Percentiles rank a stretch among this genome's conserved stretches.
Conservation (phyloP, 2,888 invertebrate genomes). For the Drosophila borborema region DNA sequence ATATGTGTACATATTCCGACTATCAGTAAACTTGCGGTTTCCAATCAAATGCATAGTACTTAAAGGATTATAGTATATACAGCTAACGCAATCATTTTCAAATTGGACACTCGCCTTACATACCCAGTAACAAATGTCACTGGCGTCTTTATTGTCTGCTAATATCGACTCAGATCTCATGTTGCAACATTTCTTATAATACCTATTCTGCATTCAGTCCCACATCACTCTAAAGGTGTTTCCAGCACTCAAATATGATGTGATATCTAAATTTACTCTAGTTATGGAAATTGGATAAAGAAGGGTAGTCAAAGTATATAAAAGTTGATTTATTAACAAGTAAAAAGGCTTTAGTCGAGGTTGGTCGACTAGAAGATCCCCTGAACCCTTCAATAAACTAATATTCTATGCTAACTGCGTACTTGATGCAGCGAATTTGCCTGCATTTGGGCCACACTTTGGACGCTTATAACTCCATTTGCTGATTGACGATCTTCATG, state of each 20-base stretch:
- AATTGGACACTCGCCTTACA: not conserved
- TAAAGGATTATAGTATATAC: constrained; percentile 43
- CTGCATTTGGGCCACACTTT: too few relatives aligned
- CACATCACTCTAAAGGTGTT: constrained; percentile 1
- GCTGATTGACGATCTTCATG: too few relatives aligned
- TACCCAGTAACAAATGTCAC: not conserved
- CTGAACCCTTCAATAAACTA: too few relatives aligned
- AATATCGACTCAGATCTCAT: not conserved
- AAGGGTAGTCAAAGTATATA: not conserved
- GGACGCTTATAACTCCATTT: too few relatives aligned
- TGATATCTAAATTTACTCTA: too few relatives aligned
- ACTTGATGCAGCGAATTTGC: too few relatives aligned
- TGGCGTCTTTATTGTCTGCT: constrained; percentile 3
- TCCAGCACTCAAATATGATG: not conserved
- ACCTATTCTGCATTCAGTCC: not conserved
- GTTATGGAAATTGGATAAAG: not conserved
- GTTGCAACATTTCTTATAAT: constrained; percentile 4
- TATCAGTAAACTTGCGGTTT: constrained; percentile 39
- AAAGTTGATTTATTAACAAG: not conserved
- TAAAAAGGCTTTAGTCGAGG: too few relatives aligned
- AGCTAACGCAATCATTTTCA: constrained; percentile 31
- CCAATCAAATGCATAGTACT: constrained; percentile 24
- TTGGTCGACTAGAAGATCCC: too few relatives aligned
- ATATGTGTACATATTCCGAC: not conserved
- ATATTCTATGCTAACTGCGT: too few relatives aligned